Conservation (phyloP, 2,113 vertebrate genomes). For the Percopsis transmontana region DNA sequence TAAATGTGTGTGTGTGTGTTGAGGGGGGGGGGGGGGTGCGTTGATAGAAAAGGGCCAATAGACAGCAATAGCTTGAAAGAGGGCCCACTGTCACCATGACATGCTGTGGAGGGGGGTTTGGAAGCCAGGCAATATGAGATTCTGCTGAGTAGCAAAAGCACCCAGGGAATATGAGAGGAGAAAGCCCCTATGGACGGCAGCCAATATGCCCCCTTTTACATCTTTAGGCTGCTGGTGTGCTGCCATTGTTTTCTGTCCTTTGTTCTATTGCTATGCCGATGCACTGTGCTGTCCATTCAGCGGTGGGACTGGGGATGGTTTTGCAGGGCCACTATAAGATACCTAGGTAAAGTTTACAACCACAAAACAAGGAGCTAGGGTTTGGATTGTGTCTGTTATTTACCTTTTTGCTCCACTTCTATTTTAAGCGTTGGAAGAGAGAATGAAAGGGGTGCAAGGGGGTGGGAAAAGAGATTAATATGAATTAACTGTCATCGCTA, state of each 20-base stretch:
- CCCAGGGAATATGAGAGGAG: conserved; percentile 83
- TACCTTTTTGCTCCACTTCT: conserved; percentile 99
- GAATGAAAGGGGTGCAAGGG: conserved; percentile 94
- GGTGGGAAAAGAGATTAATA: conserved; percentile 97
- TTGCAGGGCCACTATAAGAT: conserved; percentile 85
- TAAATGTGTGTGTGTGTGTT: conserved; percentile 77
- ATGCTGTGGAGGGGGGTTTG: conserved; percentile 94
- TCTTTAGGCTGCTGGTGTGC: conserved; percentile 81
- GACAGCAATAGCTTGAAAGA: conserved; percentile 83
- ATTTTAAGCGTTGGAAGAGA: conserved; percentile 99
- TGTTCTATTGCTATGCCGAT: conserved; percentile 17
- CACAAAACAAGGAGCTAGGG: conserved; percentile 98
- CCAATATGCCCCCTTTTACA: conserved; percentile 85
- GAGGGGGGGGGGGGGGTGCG: conserved; percentile 74
- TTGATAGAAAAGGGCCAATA: conserved; percentile 78
- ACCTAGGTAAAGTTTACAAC: conserved; percentile 89
- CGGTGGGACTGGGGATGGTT: conserved; percentile 35
- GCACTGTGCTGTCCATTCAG: conserved; percentile 63
- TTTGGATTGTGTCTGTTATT: conserved; percentile 95
- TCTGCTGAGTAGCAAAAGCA: conserved; percentile 87
- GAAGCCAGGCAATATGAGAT: conserved; percentile 93
- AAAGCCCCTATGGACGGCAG: conserved; percentile 80
- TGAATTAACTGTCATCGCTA: conserved; percentile 95
- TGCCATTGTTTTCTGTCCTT: conserved; percentile 71
- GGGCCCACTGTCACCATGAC: conserved; percentile 89